These are phyloP conservation scores for Acronicta alni DNA, from an alignment of 2,888 invertebrate species.

Conservation along the genomic window DNA sequence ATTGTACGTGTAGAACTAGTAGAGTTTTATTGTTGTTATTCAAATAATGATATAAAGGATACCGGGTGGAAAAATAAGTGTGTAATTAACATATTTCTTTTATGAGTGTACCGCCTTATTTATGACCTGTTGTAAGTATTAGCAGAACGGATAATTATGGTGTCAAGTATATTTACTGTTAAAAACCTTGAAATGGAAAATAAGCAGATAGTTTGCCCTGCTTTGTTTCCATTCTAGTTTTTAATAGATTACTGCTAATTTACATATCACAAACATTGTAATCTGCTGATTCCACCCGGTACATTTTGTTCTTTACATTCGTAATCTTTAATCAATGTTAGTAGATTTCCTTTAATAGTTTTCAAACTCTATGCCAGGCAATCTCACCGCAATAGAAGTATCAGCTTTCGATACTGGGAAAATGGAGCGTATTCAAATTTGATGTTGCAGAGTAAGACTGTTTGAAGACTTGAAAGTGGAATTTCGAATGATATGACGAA, in stretches of 20 bases:
- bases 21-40: slow-evolving; percentile 32
- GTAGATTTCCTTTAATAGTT: slow-evolving; percentile 2
- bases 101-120: too few species aligned
- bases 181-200: background rate
- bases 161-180: too few species aligned
- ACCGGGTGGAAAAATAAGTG: slow-evolving; percentile 9
- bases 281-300: slow-evolving; percentile 1
- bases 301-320: slow-evolving; percentile 7
- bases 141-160: too few species aligned
- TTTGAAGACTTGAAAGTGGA: slow-evolving; percentile 41
- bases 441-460: slow-evolving; percentile 17
- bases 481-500: slow-evolving; percentile 26
- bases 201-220: background rate
- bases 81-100: too few species aligned
- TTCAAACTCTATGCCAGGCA: slow-evolving; percentile 1
- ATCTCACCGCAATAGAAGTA: background rate
- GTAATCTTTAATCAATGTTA: slow-evolving; percentile 2
- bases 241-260: background rate
- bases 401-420: background rate
- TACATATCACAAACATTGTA: background rate
- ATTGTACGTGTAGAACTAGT: slow-evolving; percentile 40
- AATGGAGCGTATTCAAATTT: slow-evolving; percentile 9
- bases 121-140: background rate
- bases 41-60: slow-evolving; percentile 7
- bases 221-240: slow-evolving; percentile 2